Base-by-base conservation (phyloP, 2,797 vertebrate species). In the Tamandua tetradactyla region DNA sequence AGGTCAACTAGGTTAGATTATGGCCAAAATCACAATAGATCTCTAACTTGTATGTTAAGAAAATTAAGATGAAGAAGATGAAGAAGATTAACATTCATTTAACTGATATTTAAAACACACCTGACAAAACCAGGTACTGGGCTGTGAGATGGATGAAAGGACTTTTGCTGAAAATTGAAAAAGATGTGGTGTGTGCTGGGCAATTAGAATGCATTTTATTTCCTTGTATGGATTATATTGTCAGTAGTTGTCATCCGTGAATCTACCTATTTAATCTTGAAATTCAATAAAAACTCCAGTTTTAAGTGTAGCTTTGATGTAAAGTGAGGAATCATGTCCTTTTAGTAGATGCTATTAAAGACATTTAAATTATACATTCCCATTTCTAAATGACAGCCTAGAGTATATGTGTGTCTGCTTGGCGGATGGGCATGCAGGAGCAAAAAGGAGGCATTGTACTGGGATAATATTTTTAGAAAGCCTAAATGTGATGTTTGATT, bases 381-480 rank as follows among this genome's bases (percentile, higher is more conserved):
- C 59, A 44, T 85, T 32, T 96, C 87, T 95, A 75, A 95, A 64
- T 93, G 84, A 80, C 87, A 95, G 78, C 52, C 71, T 94, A 35
- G 89, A 95, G 57, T 80, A 5, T 49, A 1, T 93, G 61, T 89
- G 83, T 89, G 61, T 76, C 44, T 15, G 18, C 76, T 62, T 81
- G 76, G 80, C 52, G 89, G 87, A 61, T 82, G 93, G 87, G 74
- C 85, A 47, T 5, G 23, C 93, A 79, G 85, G 74, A 94, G 72
- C 84, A 91, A 75, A 94, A 94, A 84, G 81, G 71, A 97, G 93
- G 74, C 87, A 92, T 96, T 96, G 95, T 97, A 89, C 92, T 37
- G 69, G 59, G 55, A 59, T 94, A 83, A 74, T 97, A 95, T 96
- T 97, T 97, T 96, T 97, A 97, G 94, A 78, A 95, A 81, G 37